phyloP scores from a whole-genome alignment of 2,888 invertebrate species.

The Synanthedon tipuliformis region DNA sequence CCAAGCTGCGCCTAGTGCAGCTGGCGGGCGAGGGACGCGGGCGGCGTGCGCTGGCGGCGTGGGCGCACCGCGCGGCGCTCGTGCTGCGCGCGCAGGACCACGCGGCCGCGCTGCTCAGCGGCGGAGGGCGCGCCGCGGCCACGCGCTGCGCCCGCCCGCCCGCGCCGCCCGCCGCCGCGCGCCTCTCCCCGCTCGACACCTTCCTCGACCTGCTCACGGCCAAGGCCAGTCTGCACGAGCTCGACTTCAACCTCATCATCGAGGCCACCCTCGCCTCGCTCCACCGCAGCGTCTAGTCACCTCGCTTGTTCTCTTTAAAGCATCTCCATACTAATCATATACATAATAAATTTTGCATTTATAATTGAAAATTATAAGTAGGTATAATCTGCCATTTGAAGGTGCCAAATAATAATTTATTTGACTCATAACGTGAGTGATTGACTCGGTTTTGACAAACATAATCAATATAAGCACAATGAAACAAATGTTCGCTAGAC shows the following conservation, averaged over 20 bases:
- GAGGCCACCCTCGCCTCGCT: constrained; percentile 80
- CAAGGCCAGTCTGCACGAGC: constrained; percentile 85
- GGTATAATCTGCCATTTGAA: too few relatives aligned
- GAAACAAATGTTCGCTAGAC: too few relatives aligned
- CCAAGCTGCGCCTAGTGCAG: constrained; percentile 79
- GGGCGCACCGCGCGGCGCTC: constrained; percentile 81
- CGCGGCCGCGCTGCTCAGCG: constrained; percentile 82
- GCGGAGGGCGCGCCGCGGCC: constrained; percentile 44
- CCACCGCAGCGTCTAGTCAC: constrained; percentile 30
- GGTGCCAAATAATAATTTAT: not conserved
- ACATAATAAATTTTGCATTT: too few relatives aligned
- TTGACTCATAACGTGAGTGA: not conserved
- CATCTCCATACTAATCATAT: too few relatives aligned
- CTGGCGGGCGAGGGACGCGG: constrained; percentile 82
- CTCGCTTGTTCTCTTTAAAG: constrained; percentile 9
- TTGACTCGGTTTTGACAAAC: too few relatives aligned
- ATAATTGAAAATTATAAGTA: too few relatives aligned
- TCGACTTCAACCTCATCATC: constrained; percentile 87
- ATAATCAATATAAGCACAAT: too few relatives aligned
- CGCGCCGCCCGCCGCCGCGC: constrained; percentile 75
- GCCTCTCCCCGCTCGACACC: constrained; percentile 83
- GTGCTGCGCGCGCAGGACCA: constrained; percentile 85
- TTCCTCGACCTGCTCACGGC: constrained; percentile 87
- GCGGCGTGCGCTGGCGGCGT: constrained; percentile 80
- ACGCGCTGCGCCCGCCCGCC: constrained; percentile 1